Conservation (phyloP, 2,113 vertebrate genomes). For the Piliocolobus tephrosceles region DNA sequence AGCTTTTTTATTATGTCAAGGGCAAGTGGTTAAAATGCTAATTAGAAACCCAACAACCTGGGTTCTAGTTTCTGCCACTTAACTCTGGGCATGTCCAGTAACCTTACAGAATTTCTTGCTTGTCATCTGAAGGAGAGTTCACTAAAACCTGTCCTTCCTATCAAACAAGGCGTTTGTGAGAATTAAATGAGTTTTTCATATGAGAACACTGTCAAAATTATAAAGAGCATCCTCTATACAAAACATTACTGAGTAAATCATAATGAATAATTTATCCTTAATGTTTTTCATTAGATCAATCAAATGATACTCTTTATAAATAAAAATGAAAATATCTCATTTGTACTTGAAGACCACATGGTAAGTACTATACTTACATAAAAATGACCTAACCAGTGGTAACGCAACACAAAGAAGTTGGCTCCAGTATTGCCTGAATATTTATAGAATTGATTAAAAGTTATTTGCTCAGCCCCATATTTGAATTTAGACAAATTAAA, state of each 20-base stretch:
- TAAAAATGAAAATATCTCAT: not conserved
- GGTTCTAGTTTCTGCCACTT: not conserved
- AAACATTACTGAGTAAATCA: not conserved
- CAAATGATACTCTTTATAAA: not conserved
- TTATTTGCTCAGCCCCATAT: constrained; percentile 4
- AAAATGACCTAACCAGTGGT: not conserved
- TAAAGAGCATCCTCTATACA: not conserved
- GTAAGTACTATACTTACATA: not conserved
- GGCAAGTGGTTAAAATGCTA: not conserved
- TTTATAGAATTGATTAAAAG: constrained; percentile 20
- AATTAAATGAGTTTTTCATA: not conserved
- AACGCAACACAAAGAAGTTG: not conserved
- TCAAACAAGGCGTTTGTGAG: not conserved
- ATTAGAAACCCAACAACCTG: not conserved
- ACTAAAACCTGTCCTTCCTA: not conserved
- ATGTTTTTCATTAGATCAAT: not conserved
- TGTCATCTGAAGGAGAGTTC: not conserved
- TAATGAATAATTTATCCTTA: not conserved
- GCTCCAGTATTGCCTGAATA: not conserved
- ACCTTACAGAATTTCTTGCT: not conserved
- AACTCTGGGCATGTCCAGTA: not conserved
- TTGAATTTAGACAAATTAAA: constrained; percentile 32
- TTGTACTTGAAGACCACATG: constrained; percentile 18
- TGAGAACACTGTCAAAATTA: constrained; percentile 1
- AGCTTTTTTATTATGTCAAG: not conserved